These are phyloP conservation scores for Chrysina gloriosa DNA, from an alignment of 2,888 invertebrate genomes.

Conservation along the genomic window DNA sequence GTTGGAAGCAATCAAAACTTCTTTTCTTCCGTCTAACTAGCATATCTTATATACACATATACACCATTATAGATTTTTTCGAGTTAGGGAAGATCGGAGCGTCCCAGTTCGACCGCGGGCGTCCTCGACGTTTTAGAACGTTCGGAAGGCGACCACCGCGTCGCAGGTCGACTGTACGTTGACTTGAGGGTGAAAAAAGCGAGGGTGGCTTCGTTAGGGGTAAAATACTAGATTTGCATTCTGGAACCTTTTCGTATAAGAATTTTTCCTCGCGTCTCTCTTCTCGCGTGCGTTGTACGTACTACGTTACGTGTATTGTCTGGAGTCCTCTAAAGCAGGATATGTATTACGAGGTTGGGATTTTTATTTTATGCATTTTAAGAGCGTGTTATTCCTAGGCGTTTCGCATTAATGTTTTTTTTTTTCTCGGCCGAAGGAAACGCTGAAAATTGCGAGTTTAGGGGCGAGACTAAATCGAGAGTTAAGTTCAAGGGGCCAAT, in stretches of 20 bases:
- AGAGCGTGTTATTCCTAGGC: too few species aligned
- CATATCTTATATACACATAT: constrained; percentile 66
- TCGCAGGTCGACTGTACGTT: constrained; percentile 58
- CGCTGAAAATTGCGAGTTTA: too few species aligned
- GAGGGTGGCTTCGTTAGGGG: constrained; percentile 66
- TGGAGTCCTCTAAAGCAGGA: constrained; percentile 31
- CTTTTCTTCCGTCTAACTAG: constrained; percentile 65
- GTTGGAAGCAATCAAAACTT: constrained; percentile 64
- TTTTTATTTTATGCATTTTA: constrained; percentile 21
- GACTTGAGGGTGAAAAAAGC: constrained; percentile 65
- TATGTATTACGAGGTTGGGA: constrained; percentile 1
- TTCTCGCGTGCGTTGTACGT: neutral
- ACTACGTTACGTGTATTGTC: constrained; percentile 35
- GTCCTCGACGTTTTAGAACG: constrained; percentile 53
- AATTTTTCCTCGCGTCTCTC: constrained; percentile 16
- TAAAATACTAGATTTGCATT: constrained; percentile 66
- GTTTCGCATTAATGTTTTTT: too few species aligned
- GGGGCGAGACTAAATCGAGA: too few species aligned
- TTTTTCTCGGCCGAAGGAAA: too few species aligned
- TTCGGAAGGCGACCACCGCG: constrained; percentile 51
- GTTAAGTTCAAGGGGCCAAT: too few species aligned
- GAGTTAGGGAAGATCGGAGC: constrained; percentile 64
- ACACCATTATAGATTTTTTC: constrained; percentile 66
- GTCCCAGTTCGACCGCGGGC: constrained; percentile 55
- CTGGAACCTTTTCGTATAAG: constrained; percentile 49